These are phyloP conservation scores for Coelopa frigida DNA, from an alignment of 1,140 invertebrate species.

Conservation along the genomic window DNA sequence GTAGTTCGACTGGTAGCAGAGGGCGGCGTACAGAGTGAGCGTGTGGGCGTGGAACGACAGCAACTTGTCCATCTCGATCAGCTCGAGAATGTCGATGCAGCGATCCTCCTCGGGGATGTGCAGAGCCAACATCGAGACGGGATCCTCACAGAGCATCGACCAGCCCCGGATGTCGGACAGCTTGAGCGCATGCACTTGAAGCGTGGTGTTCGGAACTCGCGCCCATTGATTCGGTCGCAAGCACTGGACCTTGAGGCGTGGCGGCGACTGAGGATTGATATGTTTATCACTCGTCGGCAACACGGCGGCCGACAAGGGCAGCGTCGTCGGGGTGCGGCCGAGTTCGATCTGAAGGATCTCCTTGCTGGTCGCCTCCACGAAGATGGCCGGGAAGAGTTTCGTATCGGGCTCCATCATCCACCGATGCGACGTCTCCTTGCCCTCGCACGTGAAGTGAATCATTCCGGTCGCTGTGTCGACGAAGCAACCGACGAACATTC, in stretches of 20 bases:
- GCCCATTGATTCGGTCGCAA: constrained; percentile 93
- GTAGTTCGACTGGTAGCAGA: constrained; percentile 84
- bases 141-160: constrained; percentile 97
- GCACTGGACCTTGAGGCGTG: constrained; percentile 90
- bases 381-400: constrained; percentile 97
- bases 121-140: constrained; percentile 92
- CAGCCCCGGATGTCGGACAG: constrained; percentile 95
- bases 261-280: constrained; percentile 91
- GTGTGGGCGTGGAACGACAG: constrained; percentile 96
- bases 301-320: constrained; percentile 93
- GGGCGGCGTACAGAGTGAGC: constrained; percentile 88
- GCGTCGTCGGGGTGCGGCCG: constrained; percentile 82
- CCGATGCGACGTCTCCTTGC: constrained; percentile 84
- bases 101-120: constrained; percentile 98
- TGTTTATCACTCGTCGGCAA: constrained; percentile 92
- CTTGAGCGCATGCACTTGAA: constrained; percentile 93
- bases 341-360: constrained; percentile 98
- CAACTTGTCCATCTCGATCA: constrained; percentile 95
- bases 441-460: constrained; percentile 93
- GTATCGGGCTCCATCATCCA: constrained; percentile 93
- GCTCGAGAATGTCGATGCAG: constrained; percentile 94
- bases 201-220: constrained; percentile 86
- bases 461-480: constrained; percentile 87
- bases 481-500: constrained; percentile 96
- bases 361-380: constrained; percentile 96